These are phyloP conservation scores for Scophthalmus maximus DNA, from an alignment of 2,113 vertebrate genomes.

Conservation along the genomic window DNA sequence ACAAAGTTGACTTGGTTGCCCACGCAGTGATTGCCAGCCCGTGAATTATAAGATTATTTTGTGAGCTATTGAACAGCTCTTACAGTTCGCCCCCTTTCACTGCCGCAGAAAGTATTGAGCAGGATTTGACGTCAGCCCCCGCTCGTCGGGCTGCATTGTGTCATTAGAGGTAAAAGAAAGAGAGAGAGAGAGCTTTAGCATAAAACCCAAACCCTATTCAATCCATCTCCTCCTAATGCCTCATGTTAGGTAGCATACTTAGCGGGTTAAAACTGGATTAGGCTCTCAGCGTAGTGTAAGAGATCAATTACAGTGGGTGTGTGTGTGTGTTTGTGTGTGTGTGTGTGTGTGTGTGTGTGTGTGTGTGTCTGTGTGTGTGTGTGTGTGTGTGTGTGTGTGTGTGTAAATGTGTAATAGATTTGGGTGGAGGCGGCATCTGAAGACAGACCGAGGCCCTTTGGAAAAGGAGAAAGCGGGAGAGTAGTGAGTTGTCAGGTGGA, in stretches of 20 bases:
- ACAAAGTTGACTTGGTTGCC: slow-evolving; percentile 60
- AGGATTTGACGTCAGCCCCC: slow-evolving; percentile 59
- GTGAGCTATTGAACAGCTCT: slow-evolving; percentile 61
- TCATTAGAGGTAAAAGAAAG: slow-evolving; percentile 52
- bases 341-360: slow-evolving; percentile 34
- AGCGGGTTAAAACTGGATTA: slow-evolving; percentile 73
- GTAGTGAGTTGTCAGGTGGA: slow-evolving; percentile 28
- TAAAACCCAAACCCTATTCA: slow-evolving; percentile 55
- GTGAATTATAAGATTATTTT: slow-evolving; percentile 76
- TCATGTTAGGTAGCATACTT: slow-evolving; percentile 58
- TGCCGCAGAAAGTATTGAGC: slow-evolving; percentile 48
- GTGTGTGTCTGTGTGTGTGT: slow-evolving; percentile 19
- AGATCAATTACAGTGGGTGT: slow-evolving; percentile 70
- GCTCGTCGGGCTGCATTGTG: slow-evolving; percentile 36
- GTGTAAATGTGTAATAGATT: slow-evolving; percentile 58
- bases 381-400: slow-evolving; percentile 23
- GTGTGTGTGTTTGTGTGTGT: slow-evolving; percentile 8
- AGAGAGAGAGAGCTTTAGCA: slow-evolving; percentile 37
- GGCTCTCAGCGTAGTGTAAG: slow-evolving; percentile 50
- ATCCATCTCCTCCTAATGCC: slow-evolving; percentile 53
- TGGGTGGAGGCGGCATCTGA: slow-evolving; percentile 41
- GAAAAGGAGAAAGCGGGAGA: slow-evolving; percentile 19
- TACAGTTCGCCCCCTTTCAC: slow-evolving; percentile 49
- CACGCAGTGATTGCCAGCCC: slow-evolving; percentile 56
- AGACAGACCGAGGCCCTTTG: slow-evolving; percentile 31